A percentile compares a stretch with the other conserved stretches of the same genome.
phyloP scores from a whole-genome alignment of 2,113 vertebrate species.

The Seriola aureovittata region DNA sequence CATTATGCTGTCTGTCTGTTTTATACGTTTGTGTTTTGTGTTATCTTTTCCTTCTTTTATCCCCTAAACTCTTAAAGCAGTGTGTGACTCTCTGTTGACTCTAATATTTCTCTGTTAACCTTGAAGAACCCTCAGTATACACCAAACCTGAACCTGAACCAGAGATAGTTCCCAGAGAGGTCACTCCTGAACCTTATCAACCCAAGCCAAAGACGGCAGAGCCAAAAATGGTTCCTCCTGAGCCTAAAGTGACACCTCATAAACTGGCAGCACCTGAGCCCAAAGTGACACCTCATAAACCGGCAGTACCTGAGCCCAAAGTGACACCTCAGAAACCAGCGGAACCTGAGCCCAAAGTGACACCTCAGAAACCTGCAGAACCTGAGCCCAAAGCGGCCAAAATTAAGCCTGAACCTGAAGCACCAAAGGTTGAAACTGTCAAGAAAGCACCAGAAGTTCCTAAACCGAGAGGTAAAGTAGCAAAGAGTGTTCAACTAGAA shows the following conservation, averaged over 20 bases:
- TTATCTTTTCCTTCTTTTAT: slow-evolving; percentile 9
- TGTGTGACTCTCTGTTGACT: slow-evolving; percentile 27
- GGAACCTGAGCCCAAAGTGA: slow-evolving; percentile 15
- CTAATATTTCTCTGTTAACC: slow-evolving; percentile 69
- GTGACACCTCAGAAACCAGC: background rate
- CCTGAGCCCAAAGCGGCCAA: slow-evolving; percentile 28
- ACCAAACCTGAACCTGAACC: slow-evolving; percentile 42
- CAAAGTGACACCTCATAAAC: slow-evolving; percentile 10
- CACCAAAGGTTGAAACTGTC: slow-evolving; percentile 11
- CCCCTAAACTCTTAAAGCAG: slow-evolving; percentile 31
- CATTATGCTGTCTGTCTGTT: slow-evolving; percentile 5
- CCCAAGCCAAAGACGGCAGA: slow-evolving; percentile 22
- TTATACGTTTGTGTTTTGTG: slow-evolving; percentile 7
- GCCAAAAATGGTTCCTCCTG: slow-evolving; percentile 30
- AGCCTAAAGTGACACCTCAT: slow-evolving; percentile 36
- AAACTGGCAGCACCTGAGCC: background rate
- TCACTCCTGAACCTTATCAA: slow-evolving; percentile 33
- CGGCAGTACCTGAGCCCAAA: background rate
- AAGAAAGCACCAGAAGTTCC: slow-evolving; percentile 52
- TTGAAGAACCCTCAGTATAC: slow-evolving; percentile 57
- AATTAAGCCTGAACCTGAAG: slow-evolving; percentile 41
- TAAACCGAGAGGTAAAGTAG: slow-evolving; percentile 72
- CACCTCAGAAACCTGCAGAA: background rate
- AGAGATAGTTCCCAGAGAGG: slow-evolving; percentile 20
- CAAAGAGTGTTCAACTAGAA: background rate